These are phyloP conservation scores for Columba livia DNA, from an alignment of 2,113 vertebrate genomes.

Conservation along the genomic window DNA sequence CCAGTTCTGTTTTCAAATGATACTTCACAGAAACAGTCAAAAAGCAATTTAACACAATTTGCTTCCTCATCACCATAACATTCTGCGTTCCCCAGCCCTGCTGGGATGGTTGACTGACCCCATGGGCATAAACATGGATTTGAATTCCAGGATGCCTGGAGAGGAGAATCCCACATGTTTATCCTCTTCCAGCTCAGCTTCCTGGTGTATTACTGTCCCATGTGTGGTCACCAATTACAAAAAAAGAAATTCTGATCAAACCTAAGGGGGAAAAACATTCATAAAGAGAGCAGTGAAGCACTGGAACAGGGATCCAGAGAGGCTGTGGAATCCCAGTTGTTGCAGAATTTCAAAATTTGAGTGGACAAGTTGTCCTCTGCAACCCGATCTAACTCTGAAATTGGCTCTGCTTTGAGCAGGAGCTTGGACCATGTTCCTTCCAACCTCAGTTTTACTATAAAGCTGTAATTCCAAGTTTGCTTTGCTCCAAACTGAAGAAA, in stretches of 20 bases:
- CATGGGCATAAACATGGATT: not conserved
- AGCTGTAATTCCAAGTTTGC: not conserved
- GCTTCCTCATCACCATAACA: not conserved
- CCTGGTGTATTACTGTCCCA: not conserved
- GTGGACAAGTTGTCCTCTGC: not conserved
- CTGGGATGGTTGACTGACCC: not conserved
- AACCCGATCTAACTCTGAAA: not conserved
- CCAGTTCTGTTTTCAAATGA: not conserved
- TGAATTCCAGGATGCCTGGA: not conserved
- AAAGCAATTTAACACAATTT: not conserved
- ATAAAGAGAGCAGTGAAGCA: not conserved
- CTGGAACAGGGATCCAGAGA: not conserved
- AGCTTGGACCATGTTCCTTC: not conserved
- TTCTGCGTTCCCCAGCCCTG: not conserved
- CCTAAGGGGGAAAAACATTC: not conserved
- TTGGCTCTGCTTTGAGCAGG: not conserved
- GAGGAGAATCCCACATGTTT: not conserved
- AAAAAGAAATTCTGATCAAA: not conserved
- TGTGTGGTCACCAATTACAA: not conserved
- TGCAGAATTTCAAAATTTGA: not conserved
- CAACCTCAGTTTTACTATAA: not conserved
- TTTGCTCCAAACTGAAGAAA: not conserved
- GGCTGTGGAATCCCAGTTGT: not conserved
- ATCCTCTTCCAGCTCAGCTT: not conserved
- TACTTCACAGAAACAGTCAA: not conserved